Base-by-base conservation (phyloP, 2,113 vertebrate species). In the Mobula birostris region DNA sequence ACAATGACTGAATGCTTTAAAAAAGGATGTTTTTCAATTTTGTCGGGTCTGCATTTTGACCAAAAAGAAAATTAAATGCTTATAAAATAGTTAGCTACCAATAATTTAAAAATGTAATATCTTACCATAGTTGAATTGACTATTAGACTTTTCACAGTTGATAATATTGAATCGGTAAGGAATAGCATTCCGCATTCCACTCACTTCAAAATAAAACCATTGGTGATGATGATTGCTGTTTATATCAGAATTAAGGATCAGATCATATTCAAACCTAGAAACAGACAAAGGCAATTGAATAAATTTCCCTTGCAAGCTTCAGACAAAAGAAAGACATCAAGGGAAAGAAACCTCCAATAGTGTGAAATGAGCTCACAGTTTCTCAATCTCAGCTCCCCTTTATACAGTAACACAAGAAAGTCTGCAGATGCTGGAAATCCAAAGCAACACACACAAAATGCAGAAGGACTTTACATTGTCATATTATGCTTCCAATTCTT, bases 201-300 rank as follows among this genome's bases (percentile, higher is more conserved):
- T 99, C 96, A 99, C 98, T 97, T 99, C 99, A 95, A 99, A 99
- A 96, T 99, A 99, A 97, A 99, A 99, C 99, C 99, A 99, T 94
- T 99, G 99, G 95, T 99, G 99, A 96, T 99, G 98, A 96, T 99
- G 99, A 96, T 99, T 99, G 96, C 98, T 99, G 96, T 99, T 99
- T 97, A 99, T 98, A 96, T 99, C 99, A 0, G 99, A 98, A 96
- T 99, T 99, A 96, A 99, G 96, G 96, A 99, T 98, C 94, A 99
- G 98, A 96, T 99, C 99, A 95, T 99, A 99, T 94, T 99, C 99
- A 56, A 97, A 97, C 97, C 99, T 99, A 95, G 94, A 96, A 2
- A 94, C 32, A 95, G 9, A 19, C 6, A 32, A 48, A 93, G 90
- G 29, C 15, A 94, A 94, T 29, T 91, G 91, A 94, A 48, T 29